Evolutionary conservation across 2,888 invertebrate species (phyloP).

Genomic region (Synanthedon myopaeformis): DNA sequence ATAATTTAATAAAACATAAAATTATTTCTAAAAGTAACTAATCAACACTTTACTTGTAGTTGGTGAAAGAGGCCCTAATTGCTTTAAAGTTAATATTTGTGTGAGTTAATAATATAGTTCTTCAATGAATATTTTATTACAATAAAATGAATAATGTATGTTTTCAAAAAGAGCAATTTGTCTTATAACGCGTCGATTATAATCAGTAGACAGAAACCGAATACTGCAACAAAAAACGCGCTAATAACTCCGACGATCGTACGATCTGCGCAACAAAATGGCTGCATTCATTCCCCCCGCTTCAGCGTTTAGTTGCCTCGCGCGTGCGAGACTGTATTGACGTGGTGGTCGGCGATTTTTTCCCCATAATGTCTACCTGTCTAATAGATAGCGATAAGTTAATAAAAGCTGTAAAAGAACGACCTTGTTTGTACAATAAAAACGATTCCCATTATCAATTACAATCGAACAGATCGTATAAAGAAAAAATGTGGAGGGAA

Average conservation of each 20-base stretch:
- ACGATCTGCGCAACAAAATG: constrained; percentile 8
- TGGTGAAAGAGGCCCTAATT: too few relatives aligned
- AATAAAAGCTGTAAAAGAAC: constrained; percentile 28
- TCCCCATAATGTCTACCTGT: constrained; percentile 9
- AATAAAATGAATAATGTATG: too few relatives aligned
- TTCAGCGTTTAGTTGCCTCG: constrained; percentile 30
- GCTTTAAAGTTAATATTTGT: too few relatives aligned
- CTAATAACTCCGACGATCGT: constrained; percentile 1
- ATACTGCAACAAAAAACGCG: background rate
- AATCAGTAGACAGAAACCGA: too few relatives aligned
- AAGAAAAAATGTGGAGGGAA: constrained; percentile 31
- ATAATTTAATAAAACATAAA: too few relatives aligned
- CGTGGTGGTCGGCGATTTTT: constrained; percentile 11
- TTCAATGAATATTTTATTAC: too few relatives aligned
- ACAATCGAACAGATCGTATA: constrained; percentile 3
- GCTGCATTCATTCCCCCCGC: constrained; percentile 11
- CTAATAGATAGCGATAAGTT: constrained; percentile 19
- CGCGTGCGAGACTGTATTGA: constrained; percentile 17
- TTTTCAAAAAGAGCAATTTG: too few relatives aligned
- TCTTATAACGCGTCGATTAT: too few relatives aligned
- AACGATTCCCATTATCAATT: constrained; percentile 11
- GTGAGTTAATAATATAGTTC: too few relatives aligned
- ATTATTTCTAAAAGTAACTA: too few relatives aligned
- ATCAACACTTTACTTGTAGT: too few relatives aligned
- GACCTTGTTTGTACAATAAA: constrained; percentile 31